Evolutionary conservation across 2,888 invertebrate species (phyloP).

Genomic region (Rhagonycha lutea): DNA sequence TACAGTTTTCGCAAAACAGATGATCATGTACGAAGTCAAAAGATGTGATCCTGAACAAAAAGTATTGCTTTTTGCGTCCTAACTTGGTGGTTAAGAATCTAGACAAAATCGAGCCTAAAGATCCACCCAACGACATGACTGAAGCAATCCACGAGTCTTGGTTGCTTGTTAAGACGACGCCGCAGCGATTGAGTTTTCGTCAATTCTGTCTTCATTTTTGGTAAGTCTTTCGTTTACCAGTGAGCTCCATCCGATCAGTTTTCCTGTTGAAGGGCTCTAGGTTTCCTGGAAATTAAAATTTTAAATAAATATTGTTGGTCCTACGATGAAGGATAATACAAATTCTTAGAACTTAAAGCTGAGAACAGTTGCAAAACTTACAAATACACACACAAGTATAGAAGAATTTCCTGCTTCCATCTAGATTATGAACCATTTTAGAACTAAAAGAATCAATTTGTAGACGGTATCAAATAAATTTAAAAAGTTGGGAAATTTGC

Average conservation of each 20-base stretch:
- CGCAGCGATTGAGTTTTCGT: conserved; percentile 52
- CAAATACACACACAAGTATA: too few relatives aligned
- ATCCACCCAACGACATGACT: conserved; percentile 56
- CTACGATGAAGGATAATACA: too few relatives aligned
- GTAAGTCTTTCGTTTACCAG: conserved; percentile 39
- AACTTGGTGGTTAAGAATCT: conserved; percentile 68
- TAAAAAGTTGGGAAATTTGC: too few relatives aligned
- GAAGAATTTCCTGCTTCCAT: too few relatives aligned
- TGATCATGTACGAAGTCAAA: conserved; percentile 54
- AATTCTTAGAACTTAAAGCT: too few relatives aligned
- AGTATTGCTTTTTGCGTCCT: conserved; percentile 73
- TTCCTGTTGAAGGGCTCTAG: conserved; percentile 53
- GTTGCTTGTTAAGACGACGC: conserved; percentile 40
- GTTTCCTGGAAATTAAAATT: conserved; percentile 55
- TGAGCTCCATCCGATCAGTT: conserved; percentile 55
- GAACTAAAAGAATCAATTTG: too few relatives aligned
- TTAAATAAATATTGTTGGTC: too few relatives aligned
- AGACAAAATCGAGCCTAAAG: conserved; percentile 67
- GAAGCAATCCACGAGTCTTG: conserved; percentile 60
- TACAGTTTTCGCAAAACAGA: too few relatives aligned
- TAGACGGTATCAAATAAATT: too few relatives aligned
- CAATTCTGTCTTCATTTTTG: conserved; percentile 37
- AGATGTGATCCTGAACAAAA: conserved; percentile 67
- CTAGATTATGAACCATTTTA: too few relatives aligned
- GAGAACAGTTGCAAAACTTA: too few relatives aligned